Evolutionary conservation across 2,888 invertebrate species (phyloP), one percentile per base, ranked within the genome.

Genomic region (Eilema caniola): DNA sequence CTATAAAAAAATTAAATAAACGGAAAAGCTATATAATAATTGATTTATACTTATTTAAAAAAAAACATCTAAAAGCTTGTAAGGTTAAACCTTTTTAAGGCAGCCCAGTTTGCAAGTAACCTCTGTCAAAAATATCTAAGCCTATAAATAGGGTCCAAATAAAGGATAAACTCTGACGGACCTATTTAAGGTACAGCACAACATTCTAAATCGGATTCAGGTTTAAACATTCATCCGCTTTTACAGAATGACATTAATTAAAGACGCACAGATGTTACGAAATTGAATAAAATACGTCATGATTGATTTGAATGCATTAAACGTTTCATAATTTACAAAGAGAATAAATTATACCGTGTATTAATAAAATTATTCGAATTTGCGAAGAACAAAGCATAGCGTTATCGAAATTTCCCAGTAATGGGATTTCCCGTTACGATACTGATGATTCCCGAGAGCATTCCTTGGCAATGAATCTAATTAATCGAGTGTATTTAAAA

Each of bases 211-310:
- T 7, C 8, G 20, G 20, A 47, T 47, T 47, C 20, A 47, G 47
- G 20, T 14, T 20, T 47, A 14, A 53, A 8, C 20, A 53, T n/a
- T 53, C 8, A n/a, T 53, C 53, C 53, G 53, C 53, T 53, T n/a
- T 53, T n/a, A n/a, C 53, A 53, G 1, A n/a, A 53, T 47, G 53
- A 10, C 53, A 53, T 53, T n/a, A 53, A 53, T 53, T 53, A 53
- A 53, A 10, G 53, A n/a, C 53, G 8, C n/a, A 53, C 53, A 53
- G 53, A n/a, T 53, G 53, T 53, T 53, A n/a, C n/a, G n/a, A n/a
- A 53, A 53, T 53, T 53, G 53, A 53, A 53, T 53, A 53, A 53
- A 53, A 53, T 53, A n/a, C 53, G 53, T 53, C 53, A 53, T n/a
- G 53, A 53, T 53, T 53, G 53, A 53, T 53, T 53, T 53, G 20